Percentiles rank a stretch among this genome's conserved stretches.
These are phyloP conservation scores for Myopa testacea DNA, from an alignment of 2,888 invertebrate species.

Conservation along the genomic window DNA sequence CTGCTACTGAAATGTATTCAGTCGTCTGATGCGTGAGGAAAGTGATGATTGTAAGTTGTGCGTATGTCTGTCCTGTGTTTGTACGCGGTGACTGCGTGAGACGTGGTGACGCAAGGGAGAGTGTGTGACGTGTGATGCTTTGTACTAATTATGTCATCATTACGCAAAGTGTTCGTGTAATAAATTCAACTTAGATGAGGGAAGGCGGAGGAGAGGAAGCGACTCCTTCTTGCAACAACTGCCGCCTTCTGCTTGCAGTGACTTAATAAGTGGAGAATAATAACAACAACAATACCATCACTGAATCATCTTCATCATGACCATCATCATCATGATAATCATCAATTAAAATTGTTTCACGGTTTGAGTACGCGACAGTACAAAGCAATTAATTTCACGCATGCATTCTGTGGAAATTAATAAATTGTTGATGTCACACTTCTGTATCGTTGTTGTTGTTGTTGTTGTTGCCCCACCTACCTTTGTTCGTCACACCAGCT, in stretches of 20 bases:
- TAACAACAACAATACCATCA: neutral
- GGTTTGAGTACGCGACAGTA: constrained; percentile 40
- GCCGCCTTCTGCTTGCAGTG: neutral
- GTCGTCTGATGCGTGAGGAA: neutral
- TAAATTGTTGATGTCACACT: constrained; percentile 47
- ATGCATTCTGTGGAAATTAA: constrained; percentile 48
- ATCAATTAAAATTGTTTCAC: constrained; percentile 48
- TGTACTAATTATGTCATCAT: constrained; percentile 63
- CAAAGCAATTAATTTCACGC: constrained; percentile 52
- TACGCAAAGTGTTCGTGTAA: constrained; percentile 48
- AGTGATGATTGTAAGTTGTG: neutral
- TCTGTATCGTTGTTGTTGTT: constrained; percentile 36
- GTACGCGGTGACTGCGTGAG: neutral
- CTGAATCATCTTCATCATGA: neutral
- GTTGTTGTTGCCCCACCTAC: constrained; percentile 5
- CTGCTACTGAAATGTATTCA: neutral
- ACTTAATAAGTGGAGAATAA: neutral
- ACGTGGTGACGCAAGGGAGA: constrained; percentile 17
- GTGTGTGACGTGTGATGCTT: constrained; percentile 46
- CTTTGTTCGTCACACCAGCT: constrained; percentile 19
- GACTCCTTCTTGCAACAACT: neutral
- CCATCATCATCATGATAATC: neutral
- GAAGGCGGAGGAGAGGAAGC: neutral
- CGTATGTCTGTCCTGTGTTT: neutral
- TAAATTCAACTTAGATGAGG: constrained; percentile 39